phyloP scores from a whole-genome alignment of 2,113 vertebrate genomes.

The Daphoenositta chrysoptera region DNA sequence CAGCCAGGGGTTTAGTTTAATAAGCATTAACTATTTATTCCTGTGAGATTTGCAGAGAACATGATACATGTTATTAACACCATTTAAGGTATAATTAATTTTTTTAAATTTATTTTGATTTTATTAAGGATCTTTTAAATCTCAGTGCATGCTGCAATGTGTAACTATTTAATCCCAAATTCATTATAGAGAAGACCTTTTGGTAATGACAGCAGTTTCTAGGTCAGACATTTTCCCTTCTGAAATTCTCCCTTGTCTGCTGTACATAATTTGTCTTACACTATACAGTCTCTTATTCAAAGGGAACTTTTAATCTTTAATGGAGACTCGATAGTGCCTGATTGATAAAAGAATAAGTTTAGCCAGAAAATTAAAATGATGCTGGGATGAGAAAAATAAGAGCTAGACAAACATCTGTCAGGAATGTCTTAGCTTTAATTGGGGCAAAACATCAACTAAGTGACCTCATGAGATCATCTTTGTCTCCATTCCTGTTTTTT shows the following conservation, averaged over 20 bases:
- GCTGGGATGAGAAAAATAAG: neutral
- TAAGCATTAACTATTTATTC: neutral
- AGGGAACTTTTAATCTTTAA: constrained; percentile 16
- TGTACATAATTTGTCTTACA: constrained; percentile 25
- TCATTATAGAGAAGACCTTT: neutral
- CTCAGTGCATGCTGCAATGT: neutral
- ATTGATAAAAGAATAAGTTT: neutral
- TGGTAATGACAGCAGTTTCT: neutral
- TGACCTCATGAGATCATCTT: neutral
- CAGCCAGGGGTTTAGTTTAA: neutral
- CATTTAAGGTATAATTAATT: neutral
- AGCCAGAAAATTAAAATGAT: neutral
- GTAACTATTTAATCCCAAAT: neutral
- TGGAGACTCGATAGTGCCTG: neutral
- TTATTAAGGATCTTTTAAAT: neutral
- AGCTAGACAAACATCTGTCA: neutral
- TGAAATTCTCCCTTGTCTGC: neutral
- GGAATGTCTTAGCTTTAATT: neutral
- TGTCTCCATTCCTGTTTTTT: neutral
- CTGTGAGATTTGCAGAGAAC: neutral
- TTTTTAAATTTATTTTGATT: neutral
- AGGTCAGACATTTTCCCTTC: neutral
- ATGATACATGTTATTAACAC: neutral
- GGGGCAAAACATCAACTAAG: neutral
- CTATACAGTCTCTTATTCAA: neutral